Evolutionary conservation across 2,797 vertebrate species (phyloP).

Genomic region (Cuculus canorus): DNA sequence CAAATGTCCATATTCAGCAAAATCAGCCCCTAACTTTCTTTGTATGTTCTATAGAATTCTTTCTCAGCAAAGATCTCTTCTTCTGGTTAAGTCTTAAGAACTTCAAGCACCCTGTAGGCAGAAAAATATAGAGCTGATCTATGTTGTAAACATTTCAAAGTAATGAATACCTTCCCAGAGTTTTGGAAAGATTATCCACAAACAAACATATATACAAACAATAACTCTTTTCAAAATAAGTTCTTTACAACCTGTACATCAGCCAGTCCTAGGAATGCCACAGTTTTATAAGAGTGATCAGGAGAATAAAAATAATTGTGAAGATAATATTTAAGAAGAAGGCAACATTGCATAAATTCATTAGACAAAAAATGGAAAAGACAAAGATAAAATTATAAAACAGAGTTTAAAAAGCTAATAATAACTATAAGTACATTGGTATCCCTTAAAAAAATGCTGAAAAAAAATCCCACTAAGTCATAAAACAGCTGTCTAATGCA

Average conservation of each 20-base stretch:
- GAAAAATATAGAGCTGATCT: background rate
- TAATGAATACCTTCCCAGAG: background rate
- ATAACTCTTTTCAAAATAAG: background rate
- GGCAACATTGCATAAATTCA: background rate
- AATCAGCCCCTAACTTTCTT: background rate
- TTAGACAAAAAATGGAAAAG: background rate
- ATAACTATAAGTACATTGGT: background rate
- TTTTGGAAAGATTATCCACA: background rate
- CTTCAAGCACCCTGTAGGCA: background rate
- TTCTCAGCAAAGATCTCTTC: background rate
- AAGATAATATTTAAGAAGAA: background rate
- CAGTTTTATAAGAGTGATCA: background rate
- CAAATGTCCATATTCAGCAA: background rate
- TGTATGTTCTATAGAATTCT: background rate
- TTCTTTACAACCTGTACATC: background rate
- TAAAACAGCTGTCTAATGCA: background rate
- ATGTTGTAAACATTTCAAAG: background rate
- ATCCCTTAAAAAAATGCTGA: background rate
- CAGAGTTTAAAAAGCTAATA: background rate
- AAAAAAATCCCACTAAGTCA: background rate
- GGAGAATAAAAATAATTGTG: background rate
- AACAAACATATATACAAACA: background rate
- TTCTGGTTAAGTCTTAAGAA: background rate
- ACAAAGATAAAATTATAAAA: background rate
- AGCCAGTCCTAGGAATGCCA: background rate